These are phyloP conservation scores for Lycaon pictus DNA, from an alignment of 2,113 vertebrate species.

Conservation along the genomic window DNA sequence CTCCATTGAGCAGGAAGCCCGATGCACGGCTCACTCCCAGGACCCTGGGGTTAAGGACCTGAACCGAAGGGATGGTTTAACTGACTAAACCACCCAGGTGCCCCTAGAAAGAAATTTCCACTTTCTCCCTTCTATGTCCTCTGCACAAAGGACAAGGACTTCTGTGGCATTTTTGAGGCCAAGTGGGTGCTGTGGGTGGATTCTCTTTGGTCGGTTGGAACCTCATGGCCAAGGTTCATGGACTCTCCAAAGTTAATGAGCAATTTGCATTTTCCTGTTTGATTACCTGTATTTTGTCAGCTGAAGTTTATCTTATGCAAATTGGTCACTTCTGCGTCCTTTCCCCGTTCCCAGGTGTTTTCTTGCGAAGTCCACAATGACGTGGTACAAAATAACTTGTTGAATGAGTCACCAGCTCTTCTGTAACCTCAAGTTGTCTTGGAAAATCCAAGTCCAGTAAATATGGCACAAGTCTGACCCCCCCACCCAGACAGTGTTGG, in stretches of 20 bases:
- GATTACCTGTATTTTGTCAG: conserved; percentile 77
- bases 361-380: background rate
- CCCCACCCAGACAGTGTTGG: no score
- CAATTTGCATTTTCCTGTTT: conserved; percentile 79
- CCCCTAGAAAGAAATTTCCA: background rate
- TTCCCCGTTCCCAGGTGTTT: conserved; percentile 66
- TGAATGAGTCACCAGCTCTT: background rate
- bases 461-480: background rate
- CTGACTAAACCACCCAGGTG: background rate
- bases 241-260: conserved; percentile 20
- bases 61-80: background rate
- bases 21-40: background rate
- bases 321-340: conserved; percentile 34
- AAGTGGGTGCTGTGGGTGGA: background rate
- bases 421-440: background rate
- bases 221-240: background rate
- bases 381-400: background rate
- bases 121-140: background rate
- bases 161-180: background rate
- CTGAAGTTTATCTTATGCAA: conserved; percentile 78
- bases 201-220: background rate
- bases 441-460: background rate
- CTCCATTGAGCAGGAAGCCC: background rate
- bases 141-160: rapidly evolving
- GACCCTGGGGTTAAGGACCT: background rate